These are phyloP conservation scores for Ceyx cyanopectus DNA, from an alignment of 2,113 vertebrate genomes.

Conservation along the genomic window DNA sequence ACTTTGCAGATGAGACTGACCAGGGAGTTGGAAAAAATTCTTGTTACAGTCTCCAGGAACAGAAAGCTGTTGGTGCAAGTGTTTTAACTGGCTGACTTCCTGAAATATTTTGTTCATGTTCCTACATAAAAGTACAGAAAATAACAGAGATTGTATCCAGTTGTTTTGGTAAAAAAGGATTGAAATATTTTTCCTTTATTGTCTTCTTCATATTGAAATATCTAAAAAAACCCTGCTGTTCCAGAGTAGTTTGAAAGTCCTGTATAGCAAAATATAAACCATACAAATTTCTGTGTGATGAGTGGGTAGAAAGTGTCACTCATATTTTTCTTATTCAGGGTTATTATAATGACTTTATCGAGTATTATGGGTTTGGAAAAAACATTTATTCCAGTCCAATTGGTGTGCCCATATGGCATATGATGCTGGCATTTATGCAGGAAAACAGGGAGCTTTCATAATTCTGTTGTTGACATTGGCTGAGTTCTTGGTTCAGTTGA, in stretches of 20 bases:
- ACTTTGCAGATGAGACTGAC: neutral
- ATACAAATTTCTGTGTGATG: neutral
- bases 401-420: neutral
- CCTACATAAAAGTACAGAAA: neutral
- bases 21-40: neutral
- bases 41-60: neutral
- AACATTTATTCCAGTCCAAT: neutral
- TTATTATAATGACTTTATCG: neutral
- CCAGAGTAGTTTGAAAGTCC: neutral
- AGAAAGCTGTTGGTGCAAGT: neutral
- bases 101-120: neutral
- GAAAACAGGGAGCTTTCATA: neutral
- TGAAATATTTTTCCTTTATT: neutral
- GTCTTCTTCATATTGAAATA: neutral
- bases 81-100: neutral
- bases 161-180: neutral
- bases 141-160: neutral
- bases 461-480: neutral
- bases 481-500: neutral
- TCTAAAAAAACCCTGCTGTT: neutral
- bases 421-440: conserved; percentile 6
- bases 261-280: neutral
- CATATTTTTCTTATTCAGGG: neutral
- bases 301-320: neutral
- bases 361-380: neutral